Conservation (phyloP, 2,888 invertebrate genomes). For the Euphydryas editha region DNA sequence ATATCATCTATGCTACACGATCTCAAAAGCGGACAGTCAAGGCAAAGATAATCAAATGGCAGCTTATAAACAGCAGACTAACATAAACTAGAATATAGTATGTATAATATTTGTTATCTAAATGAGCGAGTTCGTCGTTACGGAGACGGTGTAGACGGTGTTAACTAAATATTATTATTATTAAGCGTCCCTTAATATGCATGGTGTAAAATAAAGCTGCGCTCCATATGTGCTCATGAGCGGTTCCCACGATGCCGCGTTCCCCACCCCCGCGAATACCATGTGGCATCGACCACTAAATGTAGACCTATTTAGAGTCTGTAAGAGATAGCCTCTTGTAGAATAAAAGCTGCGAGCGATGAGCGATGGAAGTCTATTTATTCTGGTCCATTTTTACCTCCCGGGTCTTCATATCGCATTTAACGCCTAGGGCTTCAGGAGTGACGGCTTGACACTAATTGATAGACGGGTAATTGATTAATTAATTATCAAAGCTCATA, state of each 20-base stretch:
- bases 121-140: slow-evolving; percentile 64
- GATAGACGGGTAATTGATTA: slow-evolving; percentile 76
- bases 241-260: slow-evolving; percentile 70
- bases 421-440: slow-evolving; percentile 77
- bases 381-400: slow-evolving; percentile 68
- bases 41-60: slow-evolving; percentile 44
- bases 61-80: slow-evolving; percentile 40
- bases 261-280: slow-evolving; percentile 57
- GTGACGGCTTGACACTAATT: slow-evolving; percentile 68
- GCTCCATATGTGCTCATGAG: slow-evolving; percentile 74
- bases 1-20: slow-evolving; percentile 17
- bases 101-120: slow-evolving; percentile 49
- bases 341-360: slow-evolving; percentile 33
- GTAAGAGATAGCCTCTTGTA: slow-evolving; percentile 39
- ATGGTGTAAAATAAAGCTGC: slow-evolving; percentile 77
- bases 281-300: slow-evolving; percentile 69
- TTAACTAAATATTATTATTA: slow-evolving; percentile 76
- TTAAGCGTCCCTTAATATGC: slow-evolving; percentile 69
- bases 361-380: slow-evolving; percentile 50
- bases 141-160: slow-evolving; percentile 62
- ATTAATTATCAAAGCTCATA: slow-evolving; percentile 62
- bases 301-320: slow-evolving; percentile 54
- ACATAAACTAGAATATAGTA: slow-evolving; percentile 46
- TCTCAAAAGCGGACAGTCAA: slow-evolving; percentile 24
- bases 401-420: slow-evolving; percentile 69